phyloP scores from a whole-genome alignment of 1,140 invertebrate genomes.

The Drosophila chauvacae region DNA sequence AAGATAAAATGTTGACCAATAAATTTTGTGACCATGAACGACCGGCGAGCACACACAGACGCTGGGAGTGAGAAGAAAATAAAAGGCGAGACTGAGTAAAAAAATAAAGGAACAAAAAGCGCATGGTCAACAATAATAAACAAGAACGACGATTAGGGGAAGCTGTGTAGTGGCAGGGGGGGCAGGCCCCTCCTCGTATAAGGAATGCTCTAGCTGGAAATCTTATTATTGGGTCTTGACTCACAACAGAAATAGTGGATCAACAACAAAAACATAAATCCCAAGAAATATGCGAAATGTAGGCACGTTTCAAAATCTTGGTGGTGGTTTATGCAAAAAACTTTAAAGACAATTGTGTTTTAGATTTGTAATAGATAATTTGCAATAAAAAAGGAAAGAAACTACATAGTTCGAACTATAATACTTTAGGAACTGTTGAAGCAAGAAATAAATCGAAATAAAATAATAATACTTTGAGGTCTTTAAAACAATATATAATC shows the following conservation, averaged over 20 bases:
- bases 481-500: neutral
- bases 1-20: conserved; percentile 79
- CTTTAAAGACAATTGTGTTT: neutral
- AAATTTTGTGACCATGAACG: conserved; percentile 76
- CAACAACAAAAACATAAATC: neutral
- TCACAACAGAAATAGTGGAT: conserved; percentile 3
- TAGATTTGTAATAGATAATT: neutral
- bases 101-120: conserved; percentile 45
- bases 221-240: conserved; percentile 9
- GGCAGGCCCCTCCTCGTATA: conserved; percentile 35
- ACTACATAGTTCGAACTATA: fast-evolving
- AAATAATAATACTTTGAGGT: neutral
- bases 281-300: conserved; percentile 4
- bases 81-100: conserved; percentile 21
- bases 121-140: conserved; percentile 56
- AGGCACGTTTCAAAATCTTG: neutral
- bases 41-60: conserved; percentile 27
- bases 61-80: conserved; percentile 37
- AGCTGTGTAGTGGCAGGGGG: neutral
- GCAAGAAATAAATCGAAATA: too few relatives aligned
- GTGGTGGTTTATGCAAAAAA: neutral
- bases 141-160: conserved; percentile 48
- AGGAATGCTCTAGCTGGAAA: conserved; percentile 39
- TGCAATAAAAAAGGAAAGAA: neutral
- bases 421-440: neutral